Percentiles rank a stretch among this genome's conserved stretches.
phyloP scores from a whole-genome alignment of 2,888 invertebrate species.

The Parnassius mnemosyne region DNA sequence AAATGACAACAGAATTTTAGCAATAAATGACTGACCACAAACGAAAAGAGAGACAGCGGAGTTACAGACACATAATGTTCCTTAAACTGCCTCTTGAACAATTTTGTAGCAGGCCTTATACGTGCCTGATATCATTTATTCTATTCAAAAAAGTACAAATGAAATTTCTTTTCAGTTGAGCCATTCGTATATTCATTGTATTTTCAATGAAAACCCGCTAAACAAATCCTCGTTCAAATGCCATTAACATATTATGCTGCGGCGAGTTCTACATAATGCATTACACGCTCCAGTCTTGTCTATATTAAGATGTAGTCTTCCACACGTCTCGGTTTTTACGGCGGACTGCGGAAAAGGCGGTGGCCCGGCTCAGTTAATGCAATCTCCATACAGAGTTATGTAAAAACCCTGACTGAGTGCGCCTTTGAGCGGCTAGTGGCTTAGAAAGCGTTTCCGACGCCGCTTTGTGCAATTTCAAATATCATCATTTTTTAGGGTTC shows the following conservation, averaged over 20 bases:
- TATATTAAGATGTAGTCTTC: constrained; percentile 41
- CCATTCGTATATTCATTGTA: too few species aligned
- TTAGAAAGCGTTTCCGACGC: constrained; percentile 26
- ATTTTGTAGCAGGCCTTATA: too few species aligned
- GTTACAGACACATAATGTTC: too few species aligned
- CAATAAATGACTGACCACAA: too few species aligned
- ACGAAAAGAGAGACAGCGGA: too few species aligned
- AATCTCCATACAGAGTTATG: constrained; percentile 59
- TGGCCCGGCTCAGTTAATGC: constrained; percentile 41
- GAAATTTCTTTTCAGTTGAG: too few species aligned
- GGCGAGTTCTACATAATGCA: constrained; percentile 25
- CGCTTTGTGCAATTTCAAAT: neutral
- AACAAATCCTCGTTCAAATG: neutral
- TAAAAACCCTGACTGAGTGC: constrained; percentile 41
- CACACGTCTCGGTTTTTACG: constrained; percentile 21
- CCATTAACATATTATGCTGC: constrained; percentile 14
- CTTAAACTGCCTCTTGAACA: too few species aligned
- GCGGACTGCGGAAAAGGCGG: constrained; percentile 38
- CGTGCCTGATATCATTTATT: too few species aligned
- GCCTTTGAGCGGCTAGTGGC: constrained; percentile 41
- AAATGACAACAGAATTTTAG: too few species aligned
- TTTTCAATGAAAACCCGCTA: neutral
- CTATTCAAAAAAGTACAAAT: too few species aligned
- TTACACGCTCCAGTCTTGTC: constrained; percentile 31
- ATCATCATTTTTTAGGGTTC: constrained; percentile 4